phyloP scores from a whole-genome alignment of 2,888 invertebrate species.

The Callyntrura sp. region DNA sequence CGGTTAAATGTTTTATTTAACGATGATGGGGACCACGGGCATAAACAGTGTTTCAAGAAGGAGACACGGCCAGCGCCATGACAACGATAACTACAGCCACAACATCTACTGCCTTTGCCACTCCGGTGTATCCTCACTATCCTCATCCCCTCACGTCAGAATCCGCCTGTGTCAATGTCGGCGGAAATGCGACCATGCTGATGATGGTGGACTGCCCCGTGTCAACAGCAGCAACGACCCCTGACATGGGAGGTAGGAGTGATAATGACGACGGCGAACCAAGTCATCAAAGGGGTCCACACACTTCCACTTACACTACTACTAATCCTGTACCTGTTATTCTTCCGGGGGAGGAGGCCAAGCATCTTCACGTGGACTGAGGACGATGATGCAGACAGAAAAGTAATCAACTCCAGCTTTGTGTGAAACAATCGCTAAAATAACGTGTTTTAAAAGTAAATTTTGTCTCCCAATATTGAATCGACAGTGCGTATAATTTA shows the following conservation, averaged over 20 bases:
- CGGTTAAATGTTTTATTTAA: not conserved
- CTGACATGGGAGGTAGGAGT: too few relatives aligned
- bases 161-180: conserved; percentile 57
- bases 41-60: conserved; percentile 77
- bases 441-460: conserved; percentile 1
- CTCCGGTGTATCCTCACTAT: not conserved
- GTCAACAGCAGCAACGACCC: not conserved
- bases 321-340: conserved; percentile 30
- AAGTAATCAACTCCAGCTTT: not conserved
- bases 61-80: conserved; percentile 79
- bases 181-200: conserved; percentile 50
- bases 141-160: conserved; percentile 60
- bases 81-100: conserved; percentile 78
- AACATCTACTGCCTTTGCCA: conserved; percentile 47
- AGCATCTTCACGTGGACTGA: conserved; percentile 66
- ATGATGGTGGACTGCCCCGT: conserved; percentile 28
- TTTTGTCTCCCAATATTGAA: not conserved
- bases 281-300: conserved; percentile 14
- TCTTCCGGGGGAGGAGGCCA: conserved; percentile 27
- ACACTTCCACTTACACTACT: too few relatives aligned
- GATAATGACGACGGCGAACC: too few relatives aligned
- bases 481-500: not conserved
- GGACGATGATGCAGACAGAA: not conserved
- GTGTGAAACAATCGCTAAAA: not conserved
- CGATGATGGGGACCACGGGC: not conserved